These are phyloP conservation scores for Muscidifurax raptorellus DNA, from an alignment of 1,140 invertebrate species.

Conservation along the genomic window DNA sequence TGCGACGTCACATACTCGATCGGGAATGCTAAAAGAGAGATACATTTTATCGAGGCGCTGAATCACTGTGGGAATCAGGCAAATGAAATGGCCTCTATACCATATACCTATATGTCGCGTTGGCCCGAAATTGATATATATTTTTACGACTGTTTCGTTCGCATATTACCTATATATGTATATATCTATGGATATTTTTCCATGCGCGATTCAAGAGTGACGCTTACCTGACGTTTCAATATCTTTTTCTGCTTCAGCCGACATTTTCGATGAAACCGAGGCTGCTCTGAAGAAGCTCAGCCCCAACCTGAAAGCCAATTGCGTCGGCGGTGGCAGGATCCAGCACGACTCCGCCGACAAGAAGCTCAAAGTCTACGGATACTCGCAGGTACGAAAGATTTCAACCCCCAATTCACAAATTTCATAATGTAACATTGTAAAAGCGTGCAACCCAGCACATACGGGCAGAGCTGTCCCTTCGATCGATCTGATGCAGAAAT, in stretches of 20 bases:
- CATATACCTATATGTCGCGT: no score
- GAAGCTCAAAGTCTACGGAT: constrained; percentile 89
- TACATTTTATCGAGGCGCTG: no score
- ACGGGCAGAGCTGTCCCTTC: not conserved
- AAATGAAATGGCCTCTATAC: no score
- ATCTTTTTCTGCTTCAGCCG: constrained; percentile 73
- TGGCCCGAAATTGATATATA: no score
- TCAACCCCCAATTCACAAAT: not conserved
- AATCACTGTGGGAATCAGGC: no score
- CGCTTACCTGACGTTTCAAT: no score
- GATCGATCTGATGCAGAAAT: not conserved
- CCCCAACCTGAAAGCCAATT: constrained; percentile 79
- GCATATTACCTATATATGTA: no score
- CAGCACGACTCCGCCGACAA: constrained; percentile 84
- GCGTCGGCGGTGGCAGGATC: constrained; percentile 90
- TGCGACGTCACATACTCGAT: no score
- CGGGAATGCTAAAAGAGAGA: no score
- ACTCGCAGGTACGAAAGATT: constrained; percentile 81
- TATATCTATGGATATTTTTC: no score
- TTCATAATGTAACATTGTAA: not conserved
- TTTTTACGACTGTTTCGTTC: no score
- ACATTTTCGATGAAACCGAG: constrained; percentile 82
- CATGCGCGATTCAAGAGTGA: no score
- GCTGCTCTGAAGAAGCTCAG: constrained; percentile 72
- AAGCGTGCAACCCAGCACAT: not conserved